A percentile compares a stretch with the other conserved stretches of the same genome.
These are phyloP conservation scores for Formica aserva DNA, from an alignment of 2,888 invertebrate genomes.

Conservation along the genomic window DNA sequence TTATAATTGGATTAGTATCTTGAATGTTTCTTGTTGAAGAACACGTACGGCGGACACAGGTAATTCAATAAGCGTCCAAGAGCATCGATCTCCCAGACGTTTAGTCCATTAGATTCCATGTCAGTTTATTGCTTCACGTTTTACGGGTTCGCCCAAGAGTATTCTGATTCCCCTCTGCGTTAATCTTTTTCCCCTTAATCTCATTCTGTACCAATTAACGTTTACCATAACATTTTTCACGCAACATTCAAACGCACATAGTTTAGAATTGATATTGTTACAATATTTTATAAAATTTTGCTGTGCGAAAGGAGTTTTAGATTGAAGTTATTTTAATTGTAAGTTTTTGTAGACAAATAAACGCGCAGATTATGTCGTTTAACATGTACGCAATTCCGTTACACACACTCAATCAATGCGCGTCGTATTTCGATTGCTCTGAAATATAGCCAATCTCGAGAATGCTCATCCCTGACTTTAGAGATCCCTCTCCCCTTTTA, in stretches of 20 bases:
- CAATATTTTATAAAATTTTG: background rate
- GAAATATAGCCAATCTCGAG: conserved; percentile 82
- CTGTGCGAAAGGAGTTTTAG: background rate
- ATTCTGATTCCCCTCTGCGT: conserved; percentile 59
- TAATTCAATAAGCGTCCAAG: conserved; percentile 80
- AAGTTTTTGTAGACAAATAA: background rate
- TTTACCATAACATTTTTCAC: conserved; percentile 1
- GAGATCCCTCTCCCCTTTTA: conserved; percentile 66
- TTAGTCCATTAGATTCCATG: conserved; percentile 82
- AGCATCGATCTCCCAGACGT: conserved; percentile 82
- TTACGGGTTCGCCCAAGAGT: conserved; percentile 81
- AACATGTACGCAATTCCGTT: conserved; percentile 39
- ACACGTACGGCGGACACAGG: conserved; percentile 67
- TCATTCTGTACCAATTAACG: conserved; percentile 69
- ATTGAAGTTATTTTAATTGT: background rate
- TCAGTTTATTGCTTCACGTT: conserved; percentile 84
- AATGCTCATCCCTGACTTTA: conserved; percentile 82
- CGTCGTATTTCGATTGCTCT: conserved; percentile 63
- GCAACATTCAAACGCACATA: background rate
- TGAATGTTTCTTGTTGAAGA: conserved; percentile 48
- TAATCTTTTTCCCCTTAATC: conserved; percentile 65
- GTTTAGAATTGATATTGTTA: conserved; percentile 1
- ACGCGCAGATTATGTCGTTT: conserved; percentile 8
- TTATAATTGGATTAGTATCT: conserved; percentile 41
- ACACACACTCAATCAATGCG: conserved; percentile 63